phyloP scores from a whole-genome alignment of 2,113 vertebrate genomes.

The Castor canadensis region DNA sequence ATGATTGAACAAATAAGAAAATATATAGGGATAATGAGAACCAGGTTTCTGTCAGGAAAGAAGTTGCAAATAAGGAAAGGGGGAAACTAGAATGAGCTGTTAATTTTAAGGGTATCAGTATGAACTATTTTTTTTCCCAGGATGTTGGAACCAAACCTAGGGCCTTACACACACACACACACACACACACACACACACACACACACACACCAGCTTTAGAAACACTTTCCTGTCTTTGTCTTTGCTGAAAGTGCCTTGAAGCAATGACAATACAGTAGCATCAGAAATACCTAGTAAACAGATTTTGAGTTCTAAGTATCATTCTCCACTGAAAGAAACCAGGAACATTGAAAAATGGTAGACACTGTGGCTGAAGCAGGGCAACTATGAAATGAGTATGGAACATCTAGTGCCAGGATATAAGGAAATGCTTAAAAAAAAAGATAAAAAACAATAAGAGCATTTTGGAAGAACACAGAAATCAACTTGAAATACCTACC shows the following conservation, averaged over 20 bases:
- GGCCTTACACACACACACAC: not conserved
- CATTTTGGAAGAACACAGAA: slow-evolving; percentile 5
- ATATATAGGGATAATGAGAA: not conserved
- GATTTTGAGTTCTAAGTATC: slow-evolving; percentile 6
- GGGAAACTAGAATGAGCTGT: slow-evolving; percentile 26
- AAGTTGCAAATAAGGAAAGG: not conserved
- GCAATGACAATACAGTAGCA: not conserved
- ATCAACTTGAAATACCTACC: not conserved
- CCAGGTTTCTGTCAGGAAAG: slow-evolving; percentile 17
- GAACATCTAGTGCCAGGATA: not conserved
- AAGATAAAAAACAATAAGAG: not conserved
- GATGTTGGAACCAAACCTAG: not conserved
- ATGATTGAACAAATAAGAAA: slow-evolving; percentile 36
- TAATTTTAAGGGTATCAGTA: not conserved
- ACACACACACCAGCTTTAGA: not conserved
- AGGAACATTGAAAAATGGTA: not conserved
- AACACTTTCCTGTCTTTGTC: slow-evolving; percentile 23
- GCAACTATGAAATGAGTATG: slow-evolving; percentile 2
- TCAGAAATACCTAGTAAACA: not conserved
- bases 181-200: not conserved
- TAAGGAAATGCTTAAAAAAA: not conserved
- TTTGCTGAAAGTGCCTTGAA: not conserved
- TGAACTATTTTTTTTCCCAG: not conserved
- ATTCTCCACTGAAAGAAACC: not conserved
- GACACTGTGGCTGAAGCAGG: not conserved